Evolutionary conservation across 2,888 invertebrate species (phyloP).

Genomic region (Protodeltote pygarga): DNA sequence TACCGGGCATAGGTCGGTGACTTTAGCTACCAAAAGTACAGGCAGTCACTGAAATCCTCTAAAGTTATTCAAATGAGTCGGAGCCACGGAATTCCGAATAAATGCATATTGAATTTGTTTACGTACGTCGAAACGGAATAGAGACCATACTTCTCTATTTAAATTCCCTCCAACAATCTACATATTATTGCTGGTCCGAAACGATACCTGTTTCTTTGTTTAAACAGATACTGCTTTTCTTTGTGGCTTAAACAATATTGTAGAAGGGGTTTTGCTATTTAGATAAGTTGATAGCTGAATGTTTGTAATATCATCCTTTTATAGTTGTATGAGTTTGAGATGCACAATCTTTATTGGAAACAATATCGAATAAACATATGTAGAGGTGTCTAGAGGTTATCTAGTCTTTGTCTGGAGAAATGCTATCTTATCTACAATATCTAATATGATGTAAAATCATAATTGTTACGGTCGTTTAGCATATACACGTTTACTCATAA

Average conservation of each 20-base stretch:
- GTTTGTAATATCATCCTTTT: background rate
- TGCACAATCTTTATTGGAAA: background rate
- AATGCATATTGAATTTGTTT: conserved; percentile 86
- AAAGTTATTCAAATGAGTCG: conserved; percentile 81
- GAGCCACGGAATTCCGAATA: conserved; percentile 76
- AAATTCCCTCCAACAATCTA: conserved; percentile 75
- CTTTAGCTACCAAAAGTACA: conserved; percentile 31
- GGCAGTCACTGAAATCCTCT: conserved; percentile 63
- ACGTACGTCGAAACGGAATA: conserved; percentile 76
- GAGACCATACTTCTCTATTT: conserved; percentile 78
- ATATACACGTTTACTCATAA: too few species aligned
- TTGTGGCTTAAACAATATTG: conserved; percentile 9
- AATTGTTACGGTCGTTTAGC: too few species aligned
- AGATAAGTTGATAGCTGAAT: background rate
- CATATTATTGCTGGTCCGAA: conserved; percentile 74
- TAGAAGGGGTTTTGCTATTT: background rate
- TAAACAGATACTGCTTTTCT: conserved; percentile 33
- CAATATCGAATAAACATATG: too few species aligned
- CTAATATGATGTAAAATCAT: too few species aligned
- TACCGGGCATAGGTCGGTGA: conserved; percentile 41
- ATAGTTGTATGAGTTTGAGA: background rate
- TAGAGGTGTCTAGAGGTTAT: too few species aligned
- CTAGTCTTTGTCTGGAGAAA: too few species aligned
- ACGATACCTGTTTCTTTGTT: conserved; percentile 59
- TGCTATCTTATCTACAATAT: too few species aligned